phyloP scores from a whole-genome alignment of 2,888 invertebrate genomes.

The Rotaria magnacalcarata region DNA sequence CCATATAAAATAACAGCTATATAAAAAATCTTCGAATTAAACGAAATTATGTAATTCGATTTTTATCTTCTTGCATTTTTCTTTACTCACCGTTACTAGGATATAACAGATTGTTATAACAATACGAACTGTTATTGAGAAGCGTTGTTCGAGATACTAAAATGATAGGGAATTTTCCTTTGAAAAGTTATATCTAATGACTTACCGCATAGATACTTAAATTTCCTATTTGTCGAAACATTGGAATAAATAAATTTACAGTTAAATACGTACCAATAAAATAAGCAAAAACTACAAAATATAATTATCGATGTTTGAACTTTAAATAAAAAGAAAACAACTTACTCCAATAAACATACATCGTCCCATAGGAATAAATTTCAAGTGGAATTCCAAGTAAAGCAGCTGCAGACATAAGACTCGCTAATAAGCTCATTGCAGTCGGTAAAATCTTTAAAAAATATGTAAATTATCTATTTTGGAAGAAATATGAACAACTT shows the following conservation, averaged over 20 bases:
- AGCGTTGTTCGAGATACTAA: slow-evolving; percentile 80
- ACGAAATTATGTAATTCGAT: slow-evolving; percentile 46
- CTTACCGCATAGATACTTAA: slow-evolving; percentile 54
- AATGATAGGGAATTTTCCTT: slow-evolving; percentile 51
- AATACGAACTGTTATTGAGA: slow-evolving; percentile 72
- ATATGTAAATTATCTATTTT: no score
- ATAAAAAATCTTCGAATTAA: slow-evolving; percentile 55
- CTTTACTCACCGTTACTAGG: slow-evolving; percentile 78
- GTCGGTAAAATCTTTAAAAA: slow-evolving; percentile 34
- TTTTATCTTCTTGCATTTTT: no score
- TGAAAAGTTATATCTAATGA: neutral
- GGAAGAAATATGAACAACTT: no score
- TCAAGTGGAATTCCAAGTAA: slow-evolving; percentile 43
- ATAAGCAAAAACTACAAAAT: slow-evolving; percentile 18
- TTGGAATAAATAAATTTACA: slow-evolving; percentile 53
- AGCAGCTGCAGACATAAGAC: slow-evolving; percentile 39
- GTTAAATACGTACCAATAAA: slow-evolving; percentile 61
- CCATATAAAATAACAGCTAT: slow-evolving; percentile 79
- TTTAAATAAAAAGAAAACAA: neutral
- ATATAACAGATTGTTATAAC: slow-evolving; percentile 78
- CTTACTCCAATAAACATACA: slow-evolving; percentile 37
- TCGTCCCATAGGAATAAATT: slow-evolving; percentile 41
- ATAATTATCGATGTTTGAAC: neutral
- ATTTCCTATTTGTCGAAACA: slow-evolving; percentile 52
- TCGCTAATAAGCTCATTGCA: slow-evolving; percentile 42